These are phyloP conservation scores for Poeciliopsis infans DNA, from an alignment of 2,797 vertebrate genomes.

Conservation along the genomic window DNA sequence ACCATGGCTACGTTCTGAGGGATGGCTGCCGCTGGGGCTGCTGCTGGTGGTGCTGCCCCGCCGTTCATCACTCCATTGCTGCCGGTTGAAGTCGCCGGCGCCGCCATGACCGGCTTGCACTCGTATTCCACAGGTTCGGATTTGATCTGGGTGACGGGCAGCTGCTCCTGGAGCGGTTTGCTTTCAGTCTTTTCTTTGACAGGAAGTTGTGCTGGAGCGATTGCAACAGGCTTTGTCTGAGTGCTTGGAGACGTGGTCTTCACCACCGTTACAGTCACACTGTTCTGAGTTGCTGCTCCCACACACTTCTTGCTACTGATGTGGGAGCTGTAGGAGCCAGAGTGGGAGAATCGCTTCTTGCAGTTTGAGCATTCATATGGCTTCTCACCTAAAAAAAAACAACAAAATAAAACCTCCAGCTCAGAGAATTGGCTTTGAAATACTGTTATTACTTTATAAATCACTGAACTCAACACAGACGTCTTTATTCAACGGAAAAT, in stretches of 20 bases:
- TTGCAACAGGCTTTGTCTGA: slow-evolving; percentile 79
- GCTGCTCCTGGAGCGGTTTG: slow-evolving; percentile 94
- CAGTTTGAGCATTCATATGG: slow-evolving; percentile 98
- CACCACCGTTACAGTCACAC: slow-evolving; percentile 80
- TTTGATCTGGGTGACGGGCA: slow-evolving; percentile 97
- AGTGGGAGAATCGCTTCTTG: slow-evolving; percentile 99
- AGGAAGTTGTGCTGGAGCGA: slow-evolving; percentile 79
- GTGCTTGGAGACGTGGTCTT: slow-evolving; percentile 85
- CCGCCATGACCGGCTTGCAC: slow-evolving; percentile 87
- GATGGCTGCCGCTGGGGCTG: slow-evolving; percentile 50
- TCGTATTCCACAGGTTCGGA: slow-evolving; percentile 95
- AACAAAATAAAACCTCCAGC: neutral
- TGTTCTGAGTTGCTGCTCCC: slow-evolving; percentile 83
- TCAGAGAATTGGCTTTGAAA: too few species aligned
- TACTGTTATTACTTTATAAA: too few species aligned
- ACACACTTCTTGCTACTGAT: slow-evolving; percentile 99
- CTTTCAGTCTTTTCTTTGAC: slow-evolving; percentile 93
- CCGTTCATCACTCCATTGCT: slow-evolving; percentile 86
- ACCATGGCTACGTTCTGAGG: slow-evolving; percentile 92
- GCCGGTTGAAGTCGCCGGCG: slow-evolving; percentile 76
- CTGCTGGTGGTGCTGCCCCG: slow-evolving; percentile 76
- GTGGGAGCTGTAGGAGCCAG: slow-evolving; percentile 98
- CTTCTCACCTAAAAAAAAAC: slow-evolving; percentile 87
- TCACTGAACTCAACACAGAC: neutral
- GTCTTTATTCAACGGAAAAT: neutral